A percentile compares a stretch with the other conserved stretches of the same genome.
Conservation (phyloP, 2,113 vertebrate genomes). For the Cathartes aura region DNA sequence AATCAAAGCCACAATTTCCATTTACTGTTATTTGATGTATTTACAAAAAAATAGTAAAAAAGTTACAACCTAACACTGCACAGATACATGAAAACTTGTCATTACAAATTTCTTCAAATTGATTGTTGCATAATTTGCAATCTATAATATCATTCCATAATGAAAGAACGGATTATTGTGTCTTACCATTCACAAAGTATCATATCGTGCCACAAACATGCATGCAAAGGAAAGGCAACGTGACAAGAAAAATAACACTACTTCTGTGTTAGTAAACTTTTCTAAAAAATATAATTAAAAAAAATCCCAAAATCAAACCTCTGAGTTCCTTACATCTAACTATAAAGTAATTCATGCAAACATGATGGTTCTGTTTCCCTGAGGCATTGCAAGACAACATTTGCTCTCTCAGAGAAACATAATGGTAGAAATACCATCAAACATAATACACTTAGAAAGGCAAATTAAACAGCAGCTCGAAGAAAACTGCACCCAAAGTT, state of each 20-base stretch:
- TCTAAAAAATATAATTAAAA: neutral
- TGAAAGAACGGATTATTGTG: accelerated
- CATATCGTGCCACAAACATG: neutral
- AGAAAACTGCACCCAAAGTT: neutral
- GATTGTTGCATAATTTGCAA: neutral
- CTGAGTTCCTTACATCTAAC: neutral
- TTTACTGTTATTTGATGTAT: neutral
- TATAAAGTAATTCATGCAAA: neutral
- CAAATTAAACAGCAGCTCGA: neutral
- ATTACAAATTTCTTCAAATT: neutral
- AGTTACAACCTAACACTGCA: neutral
- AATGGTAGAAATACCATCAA: neutral
- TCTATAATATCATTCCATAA: neutral
- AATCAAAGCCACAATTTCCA: neutral
- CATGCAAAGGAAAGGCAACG: neutral
- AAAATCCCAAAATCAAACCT: neutral
- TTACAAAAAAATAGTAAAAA: neutral
- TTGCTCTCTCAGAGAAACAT: neutral
- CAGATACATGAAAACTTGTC: neutral
- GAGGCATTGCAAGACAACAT: neutral
- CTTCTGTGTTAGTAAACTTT: neutral
- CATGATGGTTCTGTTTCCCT: neutral
- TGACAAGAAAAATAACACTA: neutral
- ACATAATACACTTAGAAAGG: neutral
- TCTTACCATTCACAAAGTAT: neutral